Percentiles rank a stretch among this genome's conserved stretches.
Conservation (phyloP, 2,888 invertebrate genomes). For the Autographa pulchrina region DNA sequence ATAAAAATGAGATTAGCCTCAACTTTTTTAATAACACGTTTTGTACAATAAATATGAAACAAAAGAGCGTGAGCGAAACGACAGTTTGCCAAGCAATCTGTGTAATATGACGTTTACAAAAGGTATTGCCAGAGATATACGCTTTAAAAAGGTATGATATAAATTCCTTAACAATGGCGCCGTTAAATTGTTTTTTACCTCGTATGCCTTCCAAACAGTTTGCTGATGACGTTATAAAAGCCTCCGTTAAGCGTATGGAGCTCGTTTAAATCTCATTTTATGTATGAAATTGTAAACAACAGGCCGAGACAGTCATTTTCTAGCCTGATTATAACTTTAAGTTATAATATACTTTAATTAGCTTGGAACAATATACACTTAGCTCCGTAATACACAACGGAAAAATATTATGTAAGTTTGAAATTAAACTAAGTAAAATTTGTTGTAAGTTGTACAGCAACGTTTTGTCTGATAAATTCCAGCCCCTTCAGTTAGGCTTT, state of each 20-base stretch:
- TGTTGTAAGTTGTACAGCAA: too few species aligned
- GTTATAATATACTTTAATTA: not conserved
- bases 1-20: conserved; percentile 48
- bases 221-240: conserved; percentile 7
- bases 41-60: conserved; percentile 42
- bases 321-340: not conserved
- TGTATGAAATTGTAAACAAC: conserved; percentile 2
- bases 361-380: not conserved
- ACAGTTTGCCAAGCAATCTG: conserved; percentile 51
- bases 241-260: conserved; percentile 1
- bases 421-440: too few species aligned
- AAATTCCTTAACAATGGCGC: not conserved
- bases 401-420: not conserved
- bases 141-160: not conserved
- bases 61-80: conserved; percentile 49
- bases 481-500: too few species aligned
- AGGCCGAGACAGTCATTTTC: not conserved
- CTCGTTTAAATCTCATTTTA: conserved; percentile 4
- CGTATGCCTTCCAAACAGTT: not conserved
- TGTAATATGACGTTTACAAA: conserved; percentile 27
- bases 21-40: conserved; percentile 57
- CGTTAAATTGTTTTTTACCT: not conserved
- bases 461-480: too few species aligned
- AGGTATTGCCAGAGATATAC: conserved; percentile 11
- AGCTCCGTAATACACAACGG: not conserved